Conservation (phyloP, 2,888 invertebrate genomes). For the Rotaria macrura region DNA sequence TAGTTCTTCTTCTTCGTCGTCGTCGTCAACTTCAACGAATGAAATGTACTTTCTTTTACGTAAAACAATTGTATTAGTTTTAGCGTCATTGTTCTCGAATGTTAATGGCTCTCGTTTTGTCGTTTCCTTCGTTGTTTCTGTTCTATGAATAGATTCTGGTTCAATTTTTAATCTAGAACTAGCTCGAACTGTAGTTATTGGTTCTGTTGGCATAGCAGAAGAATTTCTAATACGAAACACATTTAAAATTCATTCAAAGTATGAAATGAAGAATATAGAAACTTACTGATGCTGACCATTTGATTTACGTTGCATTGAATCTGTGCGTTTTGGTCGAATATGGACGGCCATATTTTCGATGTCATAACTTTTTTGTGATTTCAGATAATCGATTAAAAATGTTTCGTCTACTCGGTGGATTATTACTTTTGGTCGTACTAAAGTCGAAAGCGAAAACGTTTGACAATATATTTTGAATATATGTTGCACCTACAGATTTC, state of each 20-base stretch:
- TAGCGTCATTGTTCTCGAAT: not conserved
- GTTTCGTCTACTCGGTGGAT: not conserved
- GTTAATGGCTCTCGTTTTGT: not conserved
- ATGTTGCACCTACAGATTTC: not conserved
- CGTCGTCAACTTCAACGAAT: not conserved
- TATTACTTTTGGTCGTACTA: not conserved
- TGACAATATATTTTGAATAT: too few species aligned
- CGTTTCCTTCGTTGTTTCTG: not conserved
- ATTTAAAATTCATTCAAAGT: not conserved
- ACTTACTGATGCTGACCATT: not conserved
- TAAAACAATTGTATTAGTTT: not conserved
- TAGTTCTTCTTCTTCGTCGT: not conserved
- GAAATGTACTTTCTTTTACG: not conserved
- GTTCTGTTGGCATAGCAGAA: not conserved
- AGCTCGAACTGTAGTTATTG: not conserved
- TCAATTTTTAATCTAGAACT: not conserved
- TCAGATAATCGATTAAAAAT: not conserved
- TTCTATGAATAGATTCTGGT: not conserved
- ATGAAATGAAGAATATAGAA: not conserved
- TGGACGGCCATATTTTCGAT: not conserved
- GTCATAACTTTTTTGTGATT: not conserved
- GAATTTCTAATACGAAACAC: not conserved
- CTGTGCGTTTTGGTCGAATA: not conserved
- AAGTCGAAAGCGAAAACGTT: not conserved
- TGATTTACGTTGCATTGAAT: not conserved